Conservation (phyloP, 2,113 vertebrate species). For the Sardina pilchardus region DNA sequence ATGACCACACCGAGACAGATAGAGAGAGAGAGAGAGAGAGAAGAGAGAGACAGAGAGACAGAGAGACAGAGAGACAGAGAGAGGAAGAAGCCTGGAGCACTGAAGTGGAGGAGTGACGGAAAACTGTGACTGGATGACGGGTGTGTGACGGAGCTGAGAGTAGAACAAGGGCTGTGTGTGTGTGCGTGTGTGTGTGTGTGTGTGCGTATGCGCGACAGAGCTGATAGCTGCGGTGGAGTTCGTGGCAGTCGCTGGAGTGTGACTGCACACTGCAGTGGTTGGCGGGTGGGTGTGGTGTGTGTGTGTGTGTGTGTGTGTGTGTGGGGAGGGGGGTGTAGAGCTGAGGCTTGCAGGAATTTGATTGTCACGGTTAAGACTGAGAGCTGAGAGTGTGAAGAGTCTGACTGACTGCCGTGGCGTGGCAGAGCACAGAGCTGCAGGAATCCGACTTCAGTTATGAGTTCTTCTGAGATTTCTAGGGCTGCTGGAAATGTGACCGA, state of each 20-base stretch:
- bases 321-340: background rate
- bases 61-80: background rate
- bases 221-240: background rate
- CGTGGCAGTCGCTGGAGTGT: background rate
- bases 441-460: background rate
- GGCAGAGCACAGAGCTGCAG: background rate
- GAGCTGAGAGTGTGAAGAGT: background rate
- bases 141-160: constrained; percentile 15
- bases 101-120: background rate
- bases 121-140: constrained; percentile 18
- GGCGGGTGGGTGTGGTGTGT: background rate
- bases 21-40: background rate
- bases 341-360: background rate
- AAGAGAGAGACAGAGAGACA: background rate
- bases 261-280: background rate
- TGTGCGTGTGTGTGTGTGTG: background rate
- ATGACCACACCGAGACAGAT: background rate
- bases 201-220: background rate
- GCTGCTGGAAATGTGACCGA: background rate
- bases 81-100: background rate
- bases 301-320: too few relatives aligned
- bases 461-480: background rate
- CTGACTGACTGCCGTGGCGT: background rate
- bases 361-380: background rate
- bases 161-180: background rate